Evolutionary conservation across 2,113 vertebrate species (phyloP).

Genomic region (Anarhynchus alexandrinus): DNA sequence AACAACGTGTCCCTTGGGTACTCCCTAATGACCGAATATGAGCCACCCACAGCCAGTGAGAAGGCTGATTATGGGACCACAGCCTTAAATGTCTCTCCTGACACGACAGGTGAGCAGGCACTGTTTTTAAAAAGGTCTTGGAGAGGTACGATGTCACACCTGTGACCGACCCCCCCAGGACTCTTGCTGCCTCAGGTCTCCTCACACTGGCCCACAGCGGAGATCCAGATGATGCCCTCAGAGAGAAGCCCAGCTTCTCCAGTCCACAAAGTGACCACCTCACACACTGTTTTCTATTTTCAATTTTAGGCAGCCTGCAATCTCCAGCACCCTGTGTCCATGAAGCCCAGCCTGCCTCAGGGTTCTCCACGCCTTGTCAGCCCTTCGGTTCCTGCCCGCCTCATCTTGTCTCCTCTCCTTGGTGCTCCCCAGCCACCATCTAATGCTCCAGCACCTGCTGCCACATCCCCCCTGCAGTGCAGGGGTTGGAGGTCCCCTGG

Average conservation of each 20-base stretch:
- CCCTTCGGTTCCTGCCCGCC: not conserved
- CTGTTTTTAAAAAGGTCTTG: not conserved
- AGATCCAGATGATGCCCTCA: not conserved
- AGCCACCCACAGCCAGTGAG: not conserved
- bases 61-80: not conserved
- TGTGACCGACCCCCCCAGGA: not conserved
- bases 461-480: not conserved
- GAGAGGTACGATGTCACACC: not conserved
- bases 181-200: not conserved
- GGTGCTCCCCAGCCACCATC: not conserved
- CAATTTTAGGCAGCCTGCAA: not conserved
- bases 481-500: too few species aligned
- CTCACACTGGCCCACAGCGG: not conserved
- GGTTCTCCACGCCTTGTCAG: not conserved
- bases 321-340: not conserved
- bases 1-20: not conserved
- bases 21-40: not conserved
- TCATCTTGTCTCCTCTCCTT: not conserved
- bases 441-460: too few species aligned
- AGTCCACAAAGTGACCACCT: not conserved
- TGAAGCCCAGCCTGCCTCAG: not conserved
- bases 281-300: not conserved
- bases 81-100: not conserved
- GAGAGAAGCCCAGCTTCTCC: not conserved
- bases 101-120: not conserved